These are phyloP conservation scores for Menidia beryllina DNA, from an alignment of 2,113 vertebrate species.

Conservation along the genomic window DNA sequence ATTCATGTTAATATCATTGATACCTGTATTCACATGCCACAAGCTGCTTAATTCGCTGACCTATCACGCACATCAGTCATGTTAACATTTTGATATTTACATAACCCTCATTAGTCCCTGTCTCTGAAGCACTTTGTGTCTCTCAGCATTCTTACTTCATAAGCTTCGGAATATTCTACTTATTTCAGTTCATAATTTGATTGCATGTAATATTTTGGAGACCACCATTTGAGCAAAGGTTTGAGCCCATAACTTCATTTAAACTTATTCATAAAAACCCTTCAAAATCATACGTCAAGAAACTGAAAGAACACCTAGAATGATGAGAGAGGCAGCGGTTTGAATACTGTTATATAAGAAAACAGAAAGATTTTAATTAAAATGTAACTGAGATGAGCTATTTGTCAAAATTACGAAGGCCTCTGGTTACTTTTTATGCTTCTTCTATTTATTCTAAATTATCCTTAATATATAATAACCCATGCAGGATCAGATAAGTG, in stretches of 20 bases:
- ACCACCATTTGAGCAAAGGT: no score
- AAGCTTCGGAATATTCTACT: not conserved
- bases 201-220: not conserved
- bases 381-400: not conserved
- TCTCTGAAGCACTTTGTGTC: not conserved
- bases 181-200: not conserved
- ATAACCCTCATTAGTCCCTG: constrained; percentile 26
- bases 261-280: no score
- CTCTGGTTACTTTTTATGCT: not conserved
- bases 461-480: not conserved
- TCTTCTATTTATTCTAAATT: no score
- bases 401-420: not conserved
- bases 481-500: constrained; percentile 34
- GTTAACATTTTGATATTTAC: constrained; percentile 29
- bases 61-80: constrained; percentile 39
- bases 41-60: constrained; percentile 35
- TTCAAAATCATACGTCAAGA: no score
- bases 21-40: constrained; percentile 39
- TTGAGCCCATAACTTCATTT: not conserved
- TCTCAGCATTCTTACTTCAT: not conserved
- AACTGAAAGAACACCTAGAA: no score
- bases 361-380: not conserved
- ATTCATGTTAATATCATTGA: constrained; percentile 36
- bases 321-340: no score
- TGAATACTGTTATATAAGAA: no score